Conservation (phyloP, 2,113 vertebrate species). For the Pteruthius melanotis region DNA sequence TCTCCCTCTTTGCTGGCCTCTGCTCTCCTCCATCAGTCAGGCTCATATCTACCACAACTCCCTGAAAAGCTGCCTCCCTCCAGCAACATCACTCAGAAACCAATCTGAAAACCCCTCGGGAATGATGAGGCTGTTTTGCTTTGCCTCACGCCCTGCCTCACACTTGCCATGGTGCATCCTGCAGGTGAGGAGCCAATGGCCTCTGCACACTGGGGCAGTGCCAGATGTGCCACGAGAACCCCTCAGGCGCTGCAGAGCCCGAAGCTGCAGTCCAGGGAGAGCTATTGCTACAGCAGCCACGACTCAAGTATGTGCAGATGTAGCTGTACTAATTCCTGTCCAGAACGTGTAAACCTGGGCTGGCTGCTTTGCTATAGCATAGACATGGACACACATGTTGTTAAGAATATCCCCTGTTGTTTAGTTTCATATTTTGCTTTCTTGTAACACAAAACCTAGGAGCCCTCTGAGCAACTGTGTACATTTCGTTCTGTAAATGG, state of each 20-base stretch:
- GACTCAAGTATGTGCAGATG: neutral
- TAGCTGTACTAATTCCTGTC: neutral
- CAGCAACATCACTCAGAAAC: neutral
- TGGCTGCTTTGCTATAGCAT: neutral
- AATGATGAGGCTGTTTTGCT: neutral
- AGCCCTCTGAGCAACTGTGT: neutral
- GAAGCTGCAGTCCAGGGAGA: neutral
- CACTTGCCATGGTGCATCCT: fast-evolving
- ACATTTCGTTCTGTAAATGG: neutral
- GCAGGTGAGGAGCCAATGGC: neutral
- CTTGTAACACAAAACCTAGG: neutral
- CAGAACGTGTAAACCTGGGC: neutral
- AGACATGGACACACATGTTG: neutral
- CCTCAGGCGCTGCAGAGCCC: fast-evolving
- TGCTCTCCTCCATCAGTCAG: neutral
- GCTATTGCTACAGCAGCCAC: fast-evolving
- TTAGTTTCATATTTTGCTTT: neutral
- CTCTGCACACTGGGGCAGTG: fast-evolving
- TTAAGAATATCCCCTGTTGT: neutral
- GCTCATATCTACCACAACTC: neutral
- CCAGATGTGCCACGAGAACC: neutral
- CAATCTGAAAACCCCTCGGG: fast-evolving
- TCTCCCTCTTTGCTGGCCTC: neutral
- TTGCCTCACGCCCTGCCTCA: fast-evolving
- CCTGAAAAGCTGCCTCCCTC: neutral